phyloP scores from a whole-genome alignment of 2,113 vertebrate genomes.

The Nyctereutes procyonoides region DNA sequence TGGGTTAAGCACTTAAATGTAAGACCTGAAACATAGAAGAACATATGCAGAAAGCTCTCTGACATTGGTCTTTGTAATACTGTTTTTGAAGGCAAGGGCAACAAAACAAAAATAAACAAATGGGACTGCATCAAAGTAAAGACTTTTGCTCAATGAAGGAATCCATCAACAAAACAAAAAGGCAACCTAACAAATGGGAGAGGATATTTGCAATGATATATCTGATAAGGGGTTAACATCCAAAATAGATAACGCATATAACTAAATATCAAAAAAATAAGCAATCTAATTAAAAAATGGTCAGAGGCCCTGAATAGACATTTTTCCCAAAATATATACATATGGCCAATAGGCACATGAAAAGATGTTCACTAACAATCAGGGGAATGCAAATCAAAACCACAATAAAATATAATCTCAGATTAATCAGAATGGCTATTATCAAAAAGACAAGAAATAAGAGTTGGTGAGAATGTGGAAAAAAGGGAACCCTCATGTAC shows the following conservation, averaged over 20 bases:
- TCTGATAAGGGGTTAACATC: neutral
- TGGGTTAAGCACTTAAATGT: neutral
- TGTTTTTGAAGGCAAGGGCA: neutral
- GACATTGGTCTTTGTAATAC: neutral
- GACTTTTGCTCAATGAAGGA: neutral
- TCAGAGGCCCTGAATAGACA: neutral
- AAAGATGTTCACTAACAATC: neutral
- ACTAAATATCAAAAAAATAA: neutral
- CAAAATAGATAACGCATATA: neutral
- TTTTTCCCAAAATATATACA: neutral
- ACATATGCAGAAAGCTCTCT: neutral
- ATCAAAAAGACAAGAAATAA: neutral
- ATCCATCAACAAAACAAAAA: neutral
- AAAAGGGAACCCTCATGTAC: neutral
- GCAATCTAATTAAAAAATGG: neutral
- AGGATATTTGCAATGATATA: neutral
- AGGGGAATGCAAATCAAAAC: neutral
- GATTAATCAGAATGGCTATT: neutral
- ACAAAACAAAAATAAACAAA: neutral
- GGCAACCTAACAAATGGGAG: neutral
- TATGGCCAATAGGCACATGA: neutral
- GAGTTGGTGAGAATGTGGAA: neutral
- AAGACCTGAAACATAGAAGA: neutral
- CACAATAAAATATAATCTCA: neutral
- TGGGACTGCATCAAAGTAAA: neutral